phyloP scores from a whole-genome alignment of 2,113 vertebrate species.

The Marmota monax region DNA sequence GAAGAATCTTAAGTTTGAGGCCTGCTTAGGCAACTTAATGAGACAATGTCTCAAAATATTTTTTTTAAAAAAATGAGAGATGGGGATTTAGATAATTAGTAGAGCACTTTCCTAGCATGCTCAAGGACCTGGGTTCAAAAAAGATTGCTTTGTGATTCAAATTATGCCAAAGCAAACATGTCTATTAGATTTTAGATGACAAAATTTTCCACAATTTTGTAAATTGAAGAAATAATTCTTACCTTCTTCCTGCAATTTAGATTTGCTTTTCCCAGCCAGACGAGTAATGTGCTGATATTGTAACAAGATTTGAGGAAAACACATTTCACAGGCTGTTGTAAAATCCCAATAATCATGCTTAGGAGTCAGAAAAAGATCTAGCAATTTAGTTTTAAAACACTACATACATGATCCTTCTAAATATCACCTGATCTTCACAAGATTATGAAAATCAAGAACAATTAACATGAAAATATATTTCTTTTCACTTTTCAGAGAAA shows the following conservation, averaged over 20 bases:
- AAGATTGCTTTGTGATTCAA: neutral
- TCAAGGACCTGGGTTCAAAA: neutral
- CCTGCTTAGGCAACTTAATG: neutral
- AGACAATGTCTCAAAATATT: neutral
- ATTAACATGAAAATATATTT: constrained; percentile 50
- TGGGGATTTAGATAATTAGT: neutral
- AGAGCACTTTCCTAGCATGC: neutral
- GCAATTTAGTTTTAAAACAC: constrained; percentile 40
- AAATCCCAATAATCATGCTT: neutral
- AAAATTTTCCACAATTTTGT: constrained; percentile 15
- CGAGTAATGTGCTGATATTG: neutral
- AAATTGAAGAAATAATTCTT: neutral
- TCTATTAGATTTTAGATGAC: constrained; percentile 33
- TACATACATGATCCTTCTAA: neutral
- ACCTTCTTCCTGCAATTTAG: neutral
- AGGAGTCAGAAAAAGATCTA: neutral
- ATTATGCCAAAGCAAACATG: neutral
- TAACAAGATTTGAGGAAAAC: neutral
- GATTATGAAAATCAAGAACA: constrained; percentile 50
- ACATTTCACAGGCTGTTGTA: neutral
- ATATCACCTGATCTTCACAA: neutral
- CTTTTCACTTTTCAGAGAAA: neutral
- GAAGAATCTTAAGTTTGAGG: neutral
- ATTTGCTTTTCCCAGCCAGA: neutral
- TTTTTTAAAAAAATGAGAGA: neutral